Evolutionary conservation across 2,888 invertebrate species (phyloP).

Genomic region (Piscicola geometra): DNA sequence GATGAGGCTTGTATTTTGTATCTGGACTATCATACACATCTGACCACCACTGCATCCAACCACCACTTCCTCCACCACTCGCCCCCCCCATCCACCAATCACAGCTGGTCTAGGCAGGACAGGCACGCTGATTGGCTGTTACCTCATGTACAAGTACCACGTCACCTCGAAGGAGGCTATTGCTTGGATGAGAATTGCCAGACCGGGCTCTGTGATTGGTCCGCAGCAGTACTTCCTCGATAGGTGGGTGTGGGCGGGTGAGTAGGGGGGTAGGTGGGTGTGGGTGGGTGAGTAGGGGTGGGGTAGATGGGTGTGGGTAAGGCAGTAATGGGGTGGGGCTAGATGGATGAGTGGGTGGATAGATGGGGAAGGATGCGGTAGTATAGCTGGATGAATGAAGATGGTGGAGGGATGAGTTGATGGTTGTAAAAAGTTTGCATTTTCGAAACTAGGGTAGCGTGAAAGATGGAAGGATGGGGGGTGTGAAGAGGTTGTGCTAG

Average conservation of each 20-base stretch:
- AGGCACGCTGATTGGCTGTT: conserved; percentile 94
- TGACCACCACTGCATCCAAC: too few relatives aligned
- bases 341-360: too few relatives aligned
- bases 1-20: neutral
- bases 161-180: conserved; percentile 89
- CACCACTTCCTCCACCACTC: too few relatives aligned
- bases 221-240: conserved; percentile 90
- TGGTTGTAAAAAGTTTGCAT: too few relatives aligned
- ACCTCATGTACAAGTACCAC: conserved; percentile 79
- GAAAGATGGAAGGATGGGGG: too few relatives aligned
- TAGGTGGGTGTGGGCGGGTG: conserved; percentile 49
- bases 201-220: conserved; percentile 95
- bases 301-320: too few relatives aligned
- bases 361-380: too few relatives aligned
- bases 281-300: neutral
- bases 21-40: neutral
- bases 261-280: neutral
- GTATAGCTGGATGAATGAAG: too few relatives aligned
- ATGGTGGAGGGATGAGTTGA: too few relatives aligned
- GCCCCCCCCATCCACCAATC: neutral
- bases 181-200: conserved; percentile 91
- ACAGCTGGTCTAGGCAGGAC: conserved; percentile 91
- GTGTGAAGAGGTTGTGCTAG: too few relatives aligned
- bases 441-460: too few relatives aligned
- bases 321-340: too few relatives aligned